Evolutionary conservation across 2,888 invertebrate species (phyloP).

Genomic region (Harpalus rufipes): DNA sequence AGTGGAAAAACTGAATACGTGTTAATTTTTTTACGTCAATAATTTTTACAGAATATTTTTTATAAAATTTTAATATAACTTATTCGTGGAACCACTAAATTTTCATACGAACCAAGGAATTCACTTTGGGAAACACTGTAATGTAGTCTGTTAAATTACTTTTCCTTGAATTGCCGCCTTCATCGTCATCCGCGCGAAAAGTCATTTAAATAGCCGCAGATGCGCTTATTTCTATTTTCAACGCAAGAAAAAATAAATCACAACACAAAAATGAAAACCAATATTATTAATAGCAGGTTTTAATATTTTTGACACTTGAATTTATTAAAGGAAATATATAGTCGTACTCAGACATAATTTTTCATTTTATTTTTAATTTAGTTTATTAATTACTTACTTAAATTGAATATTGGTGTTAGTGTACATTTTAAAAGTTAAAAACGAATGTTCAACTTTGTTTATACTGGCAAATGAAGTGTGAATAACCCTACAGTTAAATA

Average conservation of each 20-base stretch:
- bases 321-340: constrained; percentile 45
- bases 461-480: constrained; percentile 3
- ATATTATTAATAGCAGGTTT: constrained; percentile 53
- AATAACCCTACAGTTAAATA: constrained; percentile 10
- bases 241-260: constrained; percentile 33
- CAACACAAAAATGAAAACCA: constrained; percentile 27
- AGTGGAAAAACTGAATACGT: too few relatives aligned
- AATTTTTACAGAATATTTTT: too few relatives aligned
- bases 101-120: too few relatives aligned
- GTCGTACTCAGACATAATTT: constrained; percentile 12
- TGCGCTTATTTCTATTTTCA: constrained; percentile 49
- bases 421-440: constrained; percentile 5
- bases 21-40: too few relatives aligned
- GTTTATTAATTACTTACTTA: constrained; percentile 25
- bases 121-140: too few relatives aligned
- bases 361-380: constrained; percentile 23
- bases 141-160: constrained; percentile 29
- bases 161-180: constrained; percentile 58
- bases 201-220: constrained; percentile 56
- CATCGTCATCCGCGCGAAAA: constrained; percentile 20
- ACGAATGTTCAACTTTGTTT: neutral
- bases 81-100: too few relatives aligned
- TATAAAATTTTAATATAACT: too few relatives aligned
- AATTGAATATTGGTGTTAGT: constrained; percentile 27
- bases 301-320: constrained; percentile 49